phyloP scores from a whole-genome alignment of 2,113 vertebrate species.

The Chlamydotis undulata region DNA sequence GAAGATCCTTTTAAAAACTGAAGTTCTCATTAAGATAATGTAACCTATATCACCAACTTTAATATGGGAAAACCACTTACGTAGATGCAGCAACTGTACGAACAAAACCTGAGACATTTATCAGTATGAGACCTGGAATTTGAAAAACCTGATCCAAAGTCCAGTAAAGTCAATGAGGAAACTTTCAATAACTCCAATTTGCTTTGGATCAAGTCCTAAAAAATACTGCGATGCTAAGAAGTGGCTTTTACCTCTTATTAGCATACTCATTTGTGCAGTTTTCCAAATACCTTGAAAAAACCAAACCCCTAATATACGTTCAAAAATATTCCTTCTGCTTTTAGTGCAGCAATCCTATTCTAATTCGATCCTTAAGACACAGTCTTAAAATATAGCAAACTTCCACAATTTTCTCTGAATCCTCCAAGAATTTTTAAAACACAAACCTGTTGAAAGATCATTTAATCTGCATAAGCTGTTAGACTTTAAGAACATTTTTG shows the following conservation, averaged over 20 bases:
- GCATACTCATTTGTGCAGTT: not conserved
- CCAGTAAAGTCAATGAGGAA: not conserved
- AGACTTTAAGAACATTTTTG: not conserved
- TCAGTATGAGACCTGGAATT: not conserved
- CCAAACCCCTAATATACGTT: not conserved
- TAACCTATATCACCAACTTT: fast-evolving
- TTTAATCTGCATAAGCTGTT: not conserved
- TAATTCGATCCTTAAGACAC: not conserved
- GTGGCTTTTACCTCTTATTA: not conserved
- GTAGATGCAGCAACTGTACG: not conserved
- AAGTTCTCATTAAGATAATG: not conserved
- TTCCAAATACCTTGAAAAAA: not conserved
- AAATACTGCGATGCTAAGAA: not conserved
- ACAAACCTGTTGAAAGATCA: not conserved
- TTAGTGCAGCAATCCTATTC: not conserved
- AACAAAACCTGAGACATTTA: not conserved
- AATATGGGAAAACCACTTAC: not conserved
- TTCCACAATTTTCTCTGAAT: not conserved
- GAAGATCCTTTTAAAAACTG: not conserved
- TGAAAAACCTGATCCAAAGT: not conserved
- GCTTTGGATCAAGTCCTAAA: not conserved
- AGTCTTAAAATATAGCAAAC: not conserved
- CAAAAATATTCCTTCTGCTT: not conserved
- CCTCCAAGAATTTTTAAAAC: not conserved
- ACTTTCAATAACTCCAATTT: not conserved